These are phyloP conservation scores for Limanda limanda DNA, from an alignment of 2,113 vertebrate genomes.

Conservation along the genomic window DNA sequence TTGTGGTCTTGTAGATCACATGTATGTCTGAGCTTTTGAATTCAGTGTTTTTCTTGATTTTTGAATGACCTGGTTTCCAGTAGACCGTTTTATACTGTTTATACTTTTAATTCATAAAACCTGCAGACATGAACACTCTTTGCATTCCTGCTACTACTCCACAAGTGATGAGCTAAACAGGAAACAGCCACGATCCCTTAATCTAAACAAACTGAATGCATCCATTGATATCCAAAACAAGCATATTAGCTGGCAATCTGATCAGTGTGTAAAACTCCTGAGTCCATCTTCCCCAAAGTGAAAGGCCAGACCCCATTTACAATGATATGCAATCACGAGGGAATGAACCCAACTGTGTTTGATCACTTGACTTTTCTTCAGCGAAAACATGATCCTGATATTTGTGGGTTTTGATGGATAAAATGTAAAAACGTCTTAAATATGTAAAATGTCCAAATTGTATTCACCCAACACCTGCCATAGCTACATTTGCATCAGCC, in stretches of 20 bases:
- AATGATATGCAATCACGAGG: neutral
- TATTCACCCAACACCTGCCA: neutral
- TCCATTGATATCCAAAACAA: neutral
- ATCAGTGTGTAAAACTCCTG: neutral
- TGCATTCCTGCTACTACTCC: neutral
- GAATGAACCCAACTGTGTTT: neutral
- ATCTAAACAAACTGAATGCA: neutral
- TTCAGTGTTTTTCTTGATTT: too few relatives aligned
- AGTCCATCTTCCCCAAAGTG: neutral
- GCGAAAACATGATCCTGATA: too few relatives aligned
- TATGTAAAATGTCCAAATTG: neutral
- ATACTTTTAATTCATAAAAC: neutral
- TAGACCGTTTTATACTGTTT: too few relatives aligned
- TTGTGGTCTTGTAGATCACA: too few relatives aligned
- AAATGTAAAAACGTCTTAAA: too few relatives aligned
- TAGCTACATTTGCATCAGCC: neutral
- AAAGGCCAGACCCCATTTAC: neutral
- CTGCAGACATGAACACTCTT: neutral
- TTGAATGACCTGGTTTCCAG: too few relatives aligned
- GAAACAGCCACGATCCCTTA: neutral
- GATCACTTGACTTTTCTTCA: neutral
- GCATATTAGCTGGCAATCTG: neutral
- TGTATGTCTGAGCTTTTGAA: too few relatives aligned
- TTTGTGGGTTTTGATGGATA: too few relatives aligned
- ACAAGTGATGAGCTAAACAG: neutral